Percentiles rank a stretch among this genome's conserved stretches.
Evolutionary conservation across 2,888 invertebrate species (phyloP).

Genomic region (Anticlea derivata): DNA sequence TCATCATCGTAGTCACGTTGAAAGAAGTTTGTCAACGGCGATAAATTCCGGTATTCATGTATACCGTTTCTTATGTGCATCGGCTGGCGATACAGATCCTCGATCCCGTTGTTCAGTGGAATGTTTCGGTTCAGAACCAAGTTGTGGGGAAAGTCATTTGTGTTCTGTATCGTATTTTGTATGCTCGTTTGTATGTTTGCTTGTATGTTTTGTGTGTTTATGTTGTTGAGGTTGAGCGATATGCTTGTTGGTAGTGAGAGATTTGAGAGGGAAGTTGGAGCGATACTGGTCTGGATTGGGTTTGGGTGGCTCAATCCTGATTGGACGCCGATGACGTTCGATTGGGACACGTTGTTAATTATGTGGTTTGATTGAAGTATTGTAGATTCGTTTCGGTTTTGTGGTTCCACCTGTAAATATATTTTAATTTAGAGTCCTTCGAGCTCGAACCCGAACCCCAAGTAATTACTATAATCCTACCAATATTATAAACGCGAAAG

Average conservation of each 20-base stretch:
- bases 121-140: constrained; percentile 63
- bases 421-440: background rate
- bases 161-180: constrained; percentile 57
- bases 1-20: constrained; percentile 76
- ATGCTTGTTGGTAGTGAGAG: constrained; percentile 63
- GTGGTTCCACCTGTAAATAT: constrained; percentile 59
- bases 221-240: constrained; percentile 62
- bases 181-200: constrained; percentile 59
- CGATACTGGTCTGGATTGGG: constrained; percentile 51
- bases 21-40: constrained; percentile 66
- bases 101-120: constrained; percentile 68
- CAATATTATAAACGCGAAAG: no score
- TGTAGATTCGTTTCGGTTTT: constrained; percentile 65
- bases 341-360: constrained; percentile 45
- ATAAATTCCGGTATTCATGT: constrained; percentile 67
- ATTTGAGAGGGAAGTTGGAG: constrained; percentile 58
- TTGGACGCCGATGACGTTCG: constrained; percentile 64
- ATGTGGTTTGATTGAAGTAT: constrained; percentile 55
- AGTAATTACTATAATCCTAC: no score
- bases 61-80: constrained; percentile 65
- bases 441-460: background rate
- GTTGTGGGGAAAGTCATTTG: constrained; percentile 69
- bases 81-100: constrained; percentile 55
- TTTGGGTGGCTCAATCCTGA: constrained; percentile 55
- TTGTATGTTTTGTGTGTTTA: constrained; percentile 52